phyloP scores from a whole-genome alignment of 2,888 invertebrate species.

The Neoscelio sp. region DNA sequence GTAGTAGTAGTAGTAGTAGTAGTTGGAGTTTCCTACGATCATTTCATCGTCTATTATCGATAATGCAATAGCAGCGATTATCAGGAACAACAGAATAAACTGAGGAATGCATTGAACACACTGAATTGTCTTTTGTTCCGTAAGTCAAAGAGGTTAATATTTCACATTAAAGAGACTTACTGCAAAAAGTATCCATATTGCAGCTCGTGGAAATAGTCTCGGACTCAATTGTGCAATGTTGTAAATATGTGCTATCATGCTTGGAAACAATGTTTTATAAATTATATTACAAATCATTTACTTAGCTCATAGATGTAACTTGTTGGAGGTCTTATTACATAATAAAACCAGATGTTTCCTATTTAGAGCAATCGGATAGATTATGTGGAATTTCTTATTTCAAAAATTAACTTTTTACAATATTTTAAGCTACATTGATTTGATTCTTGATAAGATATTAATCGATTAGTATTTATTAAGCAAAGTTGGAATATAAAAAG shows the following conservation, averaged over 20 bases:
- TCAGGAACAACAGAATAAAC: not conserved
- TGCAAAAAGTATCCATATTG: conserved; percentile 21
- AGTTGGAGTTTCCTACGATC: not conserved
- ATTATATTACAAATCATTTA: conserved; percentile 59
- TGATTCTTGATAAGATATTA: too few relatives aligned
- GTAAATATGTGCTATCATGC: conserved; percentile 40
- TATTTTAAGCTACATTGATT: too few relatives aligned
- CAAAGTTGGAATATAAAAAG: too few relatives aligned
- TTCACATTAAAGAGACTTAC: conserved; percentile 20
- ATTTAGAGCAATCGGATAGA: conserved; percentile 38
- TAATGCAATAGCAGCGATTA: not conserved
- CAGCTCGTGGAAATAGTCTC: conserved; percentile 43
- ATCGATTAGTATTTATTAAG: too few relatives aligned
- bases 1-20: too few relatives aligned
- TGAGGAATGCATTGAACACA: conserved; percentile 20
- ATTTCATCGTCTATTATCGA: not conserved
- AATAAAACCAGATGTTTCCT: conserved; percentile 17
- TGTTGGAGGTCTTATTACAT: conserved; percentile 54
- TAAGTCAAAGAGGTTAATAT: conserved; percentile 36
- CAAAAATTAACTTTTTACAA: not conserved
- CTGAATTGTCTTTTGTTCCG: conserved; percentile 25
- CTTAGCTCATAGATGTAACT: conserved; percentile 53
- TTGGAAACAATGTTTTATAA: conserved; percentile 44
- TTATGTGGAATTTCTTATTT: conserved; percentile 4
- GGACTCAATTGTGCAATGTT: conserved; percentile 37